Evolutionary conservation across 2,888 invertebrate genomes (phyloP), one percentile per base, ranked within the genome.

Genomic region (Ichneumoninae sp.): DNA sequence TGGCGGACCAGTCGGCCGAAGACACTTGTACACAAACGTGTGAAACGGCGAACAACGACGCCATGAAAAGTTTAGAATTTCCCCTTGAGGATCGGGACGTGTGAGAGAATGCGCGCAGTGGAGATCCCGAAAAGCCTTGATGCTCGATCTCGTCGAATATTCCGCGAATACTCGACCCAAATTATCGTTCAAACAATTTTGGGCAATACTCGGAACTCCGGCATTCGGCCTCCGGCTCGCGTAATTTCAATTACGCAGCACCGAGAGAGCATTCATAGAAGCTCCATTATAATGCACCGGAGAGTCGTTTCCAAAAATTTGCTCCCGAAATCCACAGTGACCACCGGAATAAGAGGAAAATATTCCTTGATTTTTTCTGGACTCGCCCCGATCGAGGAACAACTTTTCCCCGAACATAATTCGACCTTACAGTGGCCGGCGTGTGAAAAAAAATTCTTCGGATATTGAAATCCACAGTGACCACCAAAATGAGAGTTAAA

Each of bases 171-270:
- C 57, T 57, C 57, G 57, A 57, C 57, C 57, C 10, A 57, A 26
- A 57, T 26, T 0, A 57, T 57, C 57, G 57, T 57, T 13, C 57
- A 57, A 57, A 57, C 26, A 57, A 57, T 57, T 26, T 57, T 26
- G 26, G 52, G 10, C 22, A 26, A 26, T 10, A 26, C 10, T 52
- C 57, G 57, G 1, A 57, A 10, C 26, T 57, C 26, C 26, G 57
- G 57, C 57, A 26, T 57, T 10, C 22, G 13, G 22, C 22, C 4
- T 57, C 44, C 16, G 44, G 44, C 44, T 57, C 10, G 22, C 57
- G 57, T 22, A 57, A 57, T 57, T 57, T 26, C 26, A 22, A 40
- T 40, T 10, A 40, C 40, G 40, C 40, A 8, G 22, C 22, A 54
- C 8, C 7, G 22, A 54, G 19, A 19, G 54, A 5, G 19, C 54